These are phyloP conservation scores for Drosophila paulistorum DNA, from an alignment of 1,140 invertebrate genomes.

Conservation along the genomic window DNA sequence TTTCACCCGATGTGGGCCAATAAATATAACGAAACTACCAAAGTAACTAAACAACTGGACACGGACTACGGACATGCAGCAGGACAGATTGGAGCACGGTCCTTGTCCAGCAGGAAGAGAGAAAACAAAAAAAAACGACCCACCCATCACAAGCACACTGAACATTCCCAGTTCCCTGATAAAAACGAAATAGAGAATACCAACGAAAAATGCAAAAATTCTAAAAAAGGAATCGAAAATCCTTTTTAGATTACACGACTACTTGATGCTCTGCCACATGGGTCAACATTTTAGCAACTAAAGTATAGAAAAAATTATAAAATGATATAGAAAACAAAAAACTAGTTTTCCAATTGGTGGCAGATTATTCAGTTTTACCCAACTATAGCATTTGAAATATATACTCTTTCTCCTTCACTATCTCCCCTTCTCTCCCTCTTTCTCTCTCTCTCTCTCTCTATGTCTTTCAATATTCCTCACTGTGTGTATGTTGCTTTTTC, in stretches of 20 bases:
- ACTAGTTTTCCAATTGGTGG: no score
- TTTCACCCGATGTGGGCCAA: constrained; percentile 82
- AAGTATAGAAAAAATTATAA: no score
- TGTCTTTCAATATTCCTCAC: background rate
- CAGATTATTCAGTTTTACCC: no score
- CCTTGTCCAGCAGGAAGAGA: constrained; percentile 6
- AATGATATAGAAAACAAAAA: no score
- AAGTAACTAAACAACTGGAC: constrained; percentile 79
- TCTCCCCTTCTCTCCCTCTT: background rate
- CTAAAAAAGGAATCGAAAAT: background rate
- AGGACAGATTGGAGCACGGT: constrained; percentile 8
- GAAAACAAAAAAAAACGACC: constrained; percentile 4
- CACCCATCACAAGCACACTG: background rate
- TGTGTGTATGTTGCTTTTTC: background rate
- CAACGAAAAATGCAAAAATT: background rate
- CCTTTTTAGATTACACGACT: background rate
- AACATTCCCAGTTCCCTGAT: constrained; percentile 1
- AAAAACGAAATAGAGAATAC: background rate
- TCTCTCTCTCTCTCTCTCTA: background rate
- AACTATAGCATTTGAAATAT: background rate
- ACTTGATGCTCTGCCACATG: background rate
- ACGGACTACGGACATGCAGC: constrained; percentile 16
- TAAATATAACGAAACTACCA: constrained; percentile 82
- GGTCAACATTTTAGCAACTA: no score
- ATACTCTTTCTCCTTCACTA: no score